A percentile compares a stretch with the other conserved stretches of the same genome.
phyloP scores from a whole-genome alignment of 1,140 invertebrate species.

The Trichonephila inaurata region DNA sequence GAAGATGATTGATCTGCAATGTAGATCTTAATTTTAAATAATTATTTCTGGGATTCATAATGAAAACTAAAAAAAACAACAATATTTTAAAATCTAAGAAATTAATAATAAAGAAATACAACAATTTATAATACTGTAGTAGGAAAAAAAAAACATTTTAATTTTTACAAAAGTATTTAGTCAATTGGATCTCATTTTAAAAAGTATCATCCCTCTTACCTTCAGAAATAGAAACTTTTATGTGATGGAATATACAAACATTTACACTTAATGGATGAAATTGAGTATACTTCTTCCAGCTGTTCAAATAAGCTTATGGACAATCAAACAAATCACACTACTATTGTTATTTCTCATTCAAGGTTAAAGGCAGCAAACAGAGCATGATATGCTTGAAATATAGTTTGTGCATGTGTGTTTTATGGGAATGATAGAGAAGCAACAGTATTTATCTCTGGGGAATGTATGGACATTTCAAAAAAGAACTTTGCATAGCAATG shows the following conservation, averaged over 20 bases:
- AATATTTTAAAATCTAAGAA: no score
- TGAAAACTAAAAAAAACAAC: no score
- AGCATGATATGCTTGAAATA: conserved; percentile 76
- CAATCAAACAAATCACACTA: conserved; percentile 65
- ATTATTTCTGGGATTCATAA: no score
- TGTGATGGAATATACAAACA: background rate
- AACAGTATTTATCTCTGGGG: conserved; percentile 46
- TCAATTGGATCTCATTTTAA: no score
- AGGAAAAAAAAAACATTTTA: background rate
- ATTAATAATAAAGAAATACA: no score
- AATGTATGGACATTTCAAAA: conserved; percentile 62
- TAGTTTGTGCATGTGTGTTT: conserved; percentile 70
- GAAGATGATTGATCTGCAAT: no score
- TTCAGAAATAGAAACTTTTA: background rate
- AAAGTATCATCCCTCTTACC: no score
- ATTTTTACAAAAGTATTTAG: no score
- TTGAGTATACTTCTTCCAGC: background rate
- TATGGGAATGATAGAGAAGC: conserved; percentile 60
- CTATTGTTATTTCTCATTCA: conserved; percentile 62
- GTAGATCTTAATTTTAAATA: no score
- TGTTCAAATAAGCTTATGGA: conserved; percentile 47
- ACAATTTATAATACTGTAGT: background rate
- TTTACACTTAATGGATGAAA: background rate
- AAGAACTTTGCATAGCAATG: conserved; percentile 62
- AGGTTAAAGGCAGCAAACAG: conserved; percentile 74